Base-by-base conservation (phyloP, 2,888 invertebrate species). In the Apotomis betuletana region DNA sequence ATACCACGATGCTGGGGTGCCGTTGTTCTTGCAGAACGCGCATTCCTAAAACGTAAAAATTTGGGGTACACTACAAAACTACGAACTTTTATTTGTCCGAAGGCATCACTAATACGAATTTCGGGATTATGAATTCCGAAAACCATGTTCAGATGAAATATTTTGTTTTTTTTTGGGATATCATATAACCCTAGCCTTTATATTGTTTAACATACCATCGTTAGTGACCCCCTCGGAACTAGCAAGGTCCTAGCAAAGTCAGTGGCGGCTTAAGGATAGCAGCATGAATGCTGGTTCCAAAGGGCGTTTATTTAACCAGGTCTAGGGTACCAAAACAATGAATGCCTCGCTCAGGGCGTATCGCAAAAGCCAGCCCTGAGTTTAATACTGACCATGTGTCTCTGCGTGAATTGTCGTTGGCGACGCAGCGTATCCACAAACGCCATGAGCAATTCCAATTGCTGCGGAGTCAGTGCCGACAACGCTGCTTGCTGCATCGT, bases 1-100 rank as follows among this genome's bases (percentile, higher is more conserved):
- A 78, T 96, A 96, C 79, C 95, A 95, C 46, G 91, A 90, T 8
- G 92, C 88, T 3, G 94, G 91, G 80, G 96, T 95, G 3, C 96
- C 96, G 80, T 97, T 97, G 79, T 96, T 96, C 79, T 91, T 92
- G 77, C 92, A 92, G 77, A 92, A 92, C 3, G 88, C 91, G 76
- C 92, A 92, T 75, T 90, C 90, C 92, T 92, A 77, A 3, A 78
- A 75, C 10, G 2, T 10, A 9, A 49, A 10, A 9, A 49, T 49
- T 27, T 27, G 27, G 27, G 27, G 27, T 27, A 27, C 27, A 27
- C 27, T 27, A 27, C 27, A 27, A 27, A 27, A 27, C 27, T 27
- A 27, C 27, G 27, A 27, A 27, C 27, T 27, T 27, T 27, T 27
- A 27, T 2, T 27, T 27, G 27, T 27, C 27, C 2, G 27, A 27